Evolutionary conservation across 2,113 vertebrate genomes (phyloP), one percentile per base, ranked within the genome.

Genomic region (Aegypius monachus): DNA sequence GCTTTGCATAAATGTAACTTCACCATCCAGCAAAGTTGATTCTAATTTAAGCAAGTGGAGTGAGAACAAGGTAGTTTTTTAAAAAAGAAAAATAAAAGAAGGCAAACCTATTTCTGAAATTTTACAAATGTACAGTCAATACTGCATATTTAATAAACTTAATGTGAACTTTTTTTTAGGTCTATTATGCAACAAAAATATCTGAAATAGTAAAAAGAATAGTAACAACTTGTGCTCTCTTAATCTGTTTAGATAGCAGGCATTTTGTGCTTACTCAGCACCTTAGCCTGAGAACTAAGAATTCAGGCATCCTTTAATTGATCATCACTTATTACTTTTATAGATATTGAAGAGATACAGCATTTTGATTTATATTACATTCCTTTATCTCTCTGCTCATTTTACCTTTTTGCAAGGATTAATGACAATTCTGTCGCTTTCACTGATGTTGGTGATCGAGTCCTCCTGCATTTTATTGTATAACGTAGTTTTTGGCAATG

Each of bases 341-440:
- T 43, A 91, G 79, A 65, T 95, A 92, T 65, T 91, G 65, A 48
- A 79, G 58, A 81, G 92, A 93, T 94, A 71, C 27, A 68, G 32
- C 20, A 47, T 21, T 65, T 79, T 94, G 93, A 97, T 96, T 97
- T 96, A 96, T 96, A 56, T 84, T 81, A 34, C 43, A 53, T 82
- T 65, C 66, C 48, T 86, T 93, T 97, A 95, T 94, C 95, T 97
- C 65, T 88, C 48, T 91, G 65, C 88, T 89, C 81, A 88, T 95
- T 91, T 95, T 80, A 95, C 91, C 78, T 83, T 65, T 93, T 92
- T 15, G 5, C 47, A 42, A 84, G 90, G 82, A 96, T 97, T 96
- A 91, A 97, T 95, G 88, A n/a, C 78, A 88, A 53, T 88, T 73
- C 71, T 91, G 5, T 96, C 89, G 74, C 73, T 95, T 87, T 63